Evolutionary conservation across 2,113 vertebrate species (phyloP), one percentile per base, ranked within the genome.

Genomic region (Mustela nigripes): DNA sequence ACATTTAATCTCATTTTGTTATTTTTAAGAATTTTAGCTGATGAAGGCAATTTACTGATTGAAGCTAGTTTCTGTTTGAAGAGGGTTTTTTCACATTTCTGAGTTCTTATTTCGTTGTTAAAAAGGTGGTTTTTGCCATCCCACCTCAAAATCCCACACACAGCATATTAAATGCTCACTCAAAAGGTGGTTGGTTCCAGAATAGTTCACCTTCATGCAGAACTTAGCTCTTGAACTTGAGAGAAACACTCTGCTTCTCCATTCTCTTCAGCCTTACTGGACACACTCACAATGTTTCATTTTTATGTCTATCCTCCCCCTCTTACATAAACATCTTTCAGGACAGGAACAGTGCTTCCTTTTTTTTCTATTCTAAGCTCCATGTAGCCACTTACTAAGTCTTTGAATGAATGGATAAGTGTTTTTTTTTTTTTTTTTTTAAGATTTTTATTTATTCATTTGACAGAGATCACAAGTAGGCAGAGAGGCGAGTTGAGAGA

Each of bases 61-160:
- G 33, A 93, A 89, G 33, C 4, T 73, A 15, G 33, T 91, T 85
- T 76, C 36, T 16, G 56, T 42, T 79, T 60, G 93, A 95, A 89
- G 31, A 53, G 26, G 19, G 1, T 50, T 7, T 91, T 91, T 50
- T 60, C 24, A 14, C 58, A 65, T 85, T 87, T 93, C 36, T 82
- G 53, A 82, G 65, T 96, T 53, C 19, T 22, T 78, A 88, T 78
- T 95, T 92, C 62, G 74, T 60, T 88, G 96, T 84, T 45, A 10
- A 39, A 85, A 94, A 71, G 48, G 28, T 63, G 18, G 15, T 39
- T 84, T 71, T 91, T 91, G 26, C 26, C 11, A 36, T 10, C 33
- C 1, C 11, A 12, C 12, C n/a, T 82, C 31, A 56, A 56, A 2
- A 18, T 56, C 53, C 53, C 53, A 56, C 53, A 56, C 24, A n/a